Percentiles rank a stretch among this genome's conserved stretches.
These are phyloP conservation scores for Pseudobourletiella spinata DNA, from an alignment of 1,140 invertebrate genomes.

Conservation along the genomic window DNA sequence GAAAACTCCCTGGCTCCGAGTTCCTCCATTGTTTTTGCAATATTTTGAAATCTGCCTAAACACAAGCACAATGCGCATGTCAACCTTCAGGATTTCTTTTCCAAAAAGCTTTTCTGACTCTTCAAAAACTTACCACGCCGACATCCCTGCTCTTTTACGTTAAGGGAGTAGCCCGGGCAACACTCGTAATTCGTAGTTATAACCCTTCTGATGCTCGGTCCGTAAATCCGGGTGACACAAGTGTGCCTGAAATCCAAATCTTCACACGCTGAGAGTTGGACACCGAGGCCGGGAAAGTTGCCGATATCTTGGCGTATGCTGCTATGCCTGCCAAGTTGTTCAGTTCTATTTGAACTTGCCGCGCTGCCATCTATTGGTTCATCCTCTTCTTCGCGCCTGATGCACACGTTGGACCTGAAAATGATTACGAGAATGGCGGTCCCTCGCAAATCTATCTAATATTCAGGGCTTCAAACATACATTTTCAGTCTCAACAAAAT, in stretches of 20 bases:
- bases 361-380: conserved; percentile 22
- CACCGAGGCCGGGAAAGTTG: conserved; percentile 23
- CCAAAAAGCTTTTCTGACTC: neutral
- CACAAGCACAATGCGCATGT: neutral
- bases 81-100: neutral
- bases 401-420: conserved; percentile 43
- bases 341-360: neutral
- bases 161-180: conserved; percentile 50
- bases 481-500: neutral
- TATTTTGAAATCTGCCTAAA: conserved; percentile 30
- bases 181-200: conserved; percentile 45
- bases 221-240: conserved; percentile 43
- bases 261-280: conserved; percentile 46
- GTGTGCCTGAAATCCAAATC: conserved; percentile 49
- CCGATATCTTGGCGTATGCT: neutral
- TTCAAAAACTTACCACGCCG: conserved; percentile 40
- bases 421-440: neutral
- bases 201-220: conserved; percentile 9
- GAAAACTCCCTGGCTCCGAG: conserved; percentile 49
- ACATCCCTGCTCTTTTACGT: conserved; percentile 43
- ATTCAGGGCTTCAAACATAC: neutral
- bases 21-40: conserved; percentile 44
- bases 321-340: neutral
- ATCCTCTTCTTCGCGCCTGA: conserved; percentile 44
- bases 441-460: neutral